Evolutionary conservation across 1,140 invertebrate species (phyloP).

Genomic region (Catajapyx aquilonaris): DNA sequence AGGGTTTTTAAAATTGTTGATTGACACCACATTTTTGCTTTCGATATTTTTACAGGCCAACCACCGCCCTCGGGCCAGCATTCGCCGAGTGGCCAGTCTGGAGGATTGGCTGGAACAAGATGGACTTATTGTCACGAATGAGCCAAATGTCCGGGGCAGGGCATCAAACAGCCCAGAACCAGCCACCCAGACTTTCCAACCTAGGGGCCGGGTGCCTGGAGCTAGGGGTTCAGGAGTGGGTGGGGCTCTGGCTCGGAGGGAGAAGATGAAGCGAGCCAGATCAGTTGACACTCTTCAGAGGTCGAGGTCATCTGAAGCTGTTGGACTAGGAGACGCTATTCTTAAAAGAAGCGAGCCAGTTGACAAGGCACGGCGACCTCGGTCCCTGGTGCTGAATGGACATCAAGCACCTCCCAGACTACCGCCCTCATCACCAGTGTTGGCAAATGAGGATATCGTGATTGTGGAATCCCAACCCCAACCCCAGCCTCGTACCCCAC

Average conservation of each 20-base stretch:
- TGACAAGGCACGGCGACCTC: background rate
- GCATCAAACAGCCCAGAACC: conserved; percentile 1
- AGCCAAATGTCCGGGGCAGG: conserved; percentile 3
- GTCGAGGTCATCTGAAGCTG: conserved; percentile 12
- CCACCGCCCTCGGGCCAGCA: conserved; percentile 34
- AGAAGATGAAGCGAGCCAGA: conserved; percentile 55
- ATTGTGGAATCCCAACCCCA: conserved; percentile 20
- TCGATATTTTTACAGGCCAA: too few relatives aligned
- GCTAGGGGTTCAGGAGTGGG: conserved; percentile 17
- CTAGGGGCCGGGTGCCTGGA: conserved; percentile 11
- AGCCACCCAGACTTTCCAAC: conserved; percentile 3
- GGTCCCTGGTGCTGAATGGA: background rate
- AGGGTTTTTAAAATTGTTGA: too few relatives aligned
- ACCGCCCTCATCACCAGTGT: conserved; percentile 8
- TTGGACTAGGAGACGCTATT: conserved; percentile 4
- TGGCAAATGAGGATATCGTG: conserved; percentile 22
- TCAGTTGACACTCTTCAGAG: conserved; percentile 51
- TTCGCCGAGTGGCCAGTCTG: conserved; percentile 57
- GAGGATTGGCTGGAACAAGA: conserved; percentile 57
- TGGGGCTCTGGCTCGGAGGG: conserved; percentile 20
- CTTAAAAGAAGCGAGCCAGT: background rate
- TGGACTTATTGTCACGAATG: conserved; percentile 2
- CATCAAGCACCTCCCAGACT: conserved; percentile 1
- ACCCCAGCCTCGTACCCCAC: conserved; percentile 15
- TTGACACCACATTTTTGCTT: too few relatives aligned